Evolutionary conservation across 2,113 vertebrate species (phyloP).

Genomic region (pig (Sus scrofa)): DNA sequence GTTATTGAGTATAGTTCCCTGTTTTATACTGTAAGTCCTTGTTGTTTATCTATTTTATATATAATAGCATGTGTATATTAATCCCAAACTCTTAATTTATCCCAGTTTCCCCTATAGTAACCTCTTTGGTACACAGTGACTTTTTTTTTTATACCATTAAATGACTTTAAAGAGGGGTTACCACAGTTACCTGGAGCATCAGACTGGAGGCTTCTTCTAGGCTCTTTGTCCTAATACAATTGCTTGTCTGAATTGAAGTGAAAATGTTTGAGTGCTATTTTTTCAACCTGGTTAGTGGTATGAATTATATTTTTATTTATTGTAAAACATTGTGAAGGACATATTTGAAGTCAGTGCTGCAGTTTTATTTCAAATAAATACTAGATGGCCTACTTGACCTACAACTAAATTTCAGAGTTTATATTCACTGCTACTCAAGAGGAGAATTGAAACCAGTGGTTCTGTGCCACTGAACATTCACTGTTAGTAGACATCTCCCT

Average conservation of each 20-base stretch:
- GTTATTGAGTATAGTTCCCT: not conserved
- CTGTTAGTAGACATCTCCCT: not conserved
- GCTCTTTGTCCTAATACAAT: slow-evolving; percentile 48
- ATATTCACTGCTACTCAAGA: slow-evolving; percentile 31
- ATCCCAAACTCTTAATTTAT: not conserved
- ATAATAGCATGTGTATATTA: not conserved
- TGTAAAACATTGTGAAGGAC: not conserved
- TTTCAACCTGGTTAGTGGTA: slow-evolving; percentile 43
- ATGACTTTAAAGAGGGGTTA: slow-evolving; percentile 18
- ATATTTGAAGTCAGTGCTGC: slow-evolving; percentile 23
- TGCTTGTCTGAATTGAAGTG: slow-evolving; percentile 33
- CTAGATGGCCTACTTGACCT: not conserved
- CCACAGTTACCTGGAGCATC: slow-evolving; percentile 43
- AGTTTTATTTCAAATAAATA: slow-evolving; percentile 40
- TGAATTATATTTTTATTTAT: slow-evolving; percentile 65
- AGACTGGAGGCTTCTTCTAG: not conserved
- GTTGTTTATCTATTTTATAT: not conserved
- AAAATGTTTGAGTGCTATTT: slow-evolving; percentile 17
- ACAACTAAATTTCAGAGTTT: slow-evolving; percentile 1
- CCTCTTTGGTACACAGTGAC: not conserved
- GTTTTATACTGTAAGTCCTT: not conserved
- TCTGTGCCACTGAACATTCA: not conserved
- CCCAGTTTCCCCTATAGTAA: not conserved
- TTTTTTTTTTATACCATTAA: not conserved
- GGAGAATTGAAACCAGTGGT: not conserved